phyloP scores from a whole-genome alignment of 2,888 invertebrate species.

The Argyra leucocephala region DNA sequence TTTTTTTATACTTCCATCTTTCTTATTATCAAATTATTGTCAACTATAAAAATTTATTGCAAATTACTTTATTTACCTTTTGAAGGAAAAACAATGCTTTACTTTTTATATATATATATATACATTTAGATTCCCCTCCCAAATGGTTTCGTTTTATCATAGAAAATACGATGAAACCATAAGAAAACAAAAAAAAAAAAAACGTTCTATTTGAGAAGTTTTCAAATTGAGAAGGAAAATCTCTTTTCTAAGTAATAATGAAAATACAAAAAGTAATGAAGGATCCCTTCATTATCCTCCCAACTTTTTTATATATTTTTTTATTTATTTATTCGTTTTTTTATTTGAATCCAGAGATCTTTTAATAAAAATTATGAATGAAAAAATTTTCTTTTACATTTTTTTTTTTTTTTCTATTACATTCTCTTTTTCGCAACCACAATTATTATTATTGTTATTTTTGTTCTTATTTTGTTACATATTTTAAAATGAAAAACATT shows the following conservation, averaged over 20 bases:
- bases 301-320: neutral
- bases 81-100: neutral
- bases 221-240: neutral
- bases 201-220: neutral
- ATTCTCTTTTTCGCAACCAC: neutral
- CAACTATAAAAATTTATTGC: slow-evolving; percentile 11
- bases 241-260: neutral
- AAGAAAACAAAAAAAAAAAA: neutral
- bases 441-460: neutral
- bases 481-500: neutral
- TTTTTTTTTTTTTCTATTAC: neutral
- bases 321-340: neutral
- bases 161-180: too few relatives aligned
- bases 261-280: neutral
- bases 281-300: neutral
- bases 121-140: neutral
- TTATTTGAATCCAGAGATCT: neutral
- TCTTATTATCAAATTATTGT: slow-evolving; percentile 8
- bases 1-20: slow-evolving; percentile 18
- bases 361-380: slow-evolving; percentile 1
- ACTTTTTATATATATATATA: neutral
- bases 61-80: slow-evolving; percentile 9
- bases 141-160: too few relatives aligned
- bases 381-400: neutral
- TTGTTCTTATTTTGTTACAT: neutral